Evolutionary conservation across 2,888 invertebrate species (phyloP).

Genomic region (Limenitis camilla): DNA sequence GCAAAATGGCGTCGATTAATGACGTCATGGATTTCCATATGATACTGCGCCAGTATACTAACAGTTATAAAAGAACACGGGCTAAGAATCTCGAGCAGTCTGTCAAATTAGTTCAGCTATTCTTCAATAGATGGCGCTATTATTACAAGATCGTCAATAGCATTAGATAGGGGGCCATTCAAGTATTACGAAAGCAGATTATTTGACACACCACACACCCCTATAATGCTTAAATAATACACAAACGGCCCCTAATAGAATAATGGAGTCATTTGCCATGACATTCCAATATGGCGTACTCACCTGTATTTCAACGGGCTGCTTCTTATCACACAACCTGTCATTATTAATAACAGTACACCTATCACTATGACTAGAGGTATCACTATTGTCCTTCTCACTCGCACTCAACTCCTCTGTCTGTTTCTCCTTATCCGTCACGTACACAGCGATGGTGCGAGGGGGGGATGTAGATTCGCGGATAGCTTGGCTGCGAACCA

Average conservation of each 20-base stretch:
- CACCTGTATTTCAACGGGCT: slow-evolving; percentile 67
- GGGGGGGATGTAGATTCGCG: slow-evolving; percentile 85
- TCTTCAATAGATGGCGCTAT: no score
- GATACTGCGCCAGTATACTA: no score
- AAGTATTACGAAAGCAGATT: not conserved
- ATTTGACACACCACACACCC: not conserved
- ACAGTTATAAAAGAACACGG: no score
- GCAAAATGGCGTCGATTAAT: no score
- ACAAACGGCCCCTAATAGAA: no score
- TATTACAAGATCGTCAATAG: no score
- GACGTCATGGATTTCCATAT: no score
- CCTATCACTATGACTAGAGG: slow-evolving; percentile 56
- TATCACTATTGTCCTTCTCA: slow-evolving; percentile 27
- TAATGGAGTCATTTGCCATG: no score
- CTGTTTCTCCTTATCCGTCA: slow-evolving; percentile 14
- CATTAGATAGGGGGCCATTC: no score
- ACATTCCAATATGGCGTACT: slow-evolving; percentile 9
- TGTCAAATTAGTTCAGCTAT: no score
- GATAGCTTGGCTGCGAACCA: slow-evolving; percentile 92
- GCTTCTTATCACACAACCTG: slow-evolving; percentile 36
- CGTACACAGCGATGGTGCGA: slow-evolving; percentile 66
- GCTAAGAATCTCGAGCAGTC: no score
- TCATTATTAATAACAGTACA: slow-evolving; percentile 32
- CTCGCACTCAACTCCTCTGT: slow-evolving; percentile 1
- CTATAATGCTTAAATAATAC: no score